These are phyloP conservation scores for Callyntrura guangdongensis DNA, from an alignment of 2,888 invertebrate genomes.

Conservation along the genomic window DNA sequence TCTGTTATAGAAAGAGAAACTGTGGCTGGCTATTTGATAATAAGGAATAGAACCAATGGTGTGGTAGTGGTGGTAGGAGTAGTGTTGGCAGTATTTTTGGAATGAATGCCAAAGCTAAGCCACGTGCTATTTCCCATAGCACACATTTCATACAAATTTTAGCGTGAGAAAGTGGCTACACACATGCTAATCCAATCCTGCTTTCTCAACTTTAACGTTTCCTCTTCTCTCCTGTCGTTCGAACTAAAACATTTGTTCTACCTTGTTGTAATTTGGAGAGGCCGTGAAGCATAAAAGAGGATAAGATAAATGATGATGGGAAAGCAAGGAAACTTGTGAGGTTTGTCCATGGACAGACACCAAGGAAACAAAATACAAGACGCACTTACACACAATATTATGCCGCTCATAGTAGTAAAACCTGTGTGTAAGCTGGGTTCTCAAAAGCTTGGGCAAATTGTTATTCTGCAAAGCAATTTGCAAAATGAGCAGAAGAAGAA, in stretches of 20 bases:
- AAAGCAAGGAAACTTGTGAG: background rate
- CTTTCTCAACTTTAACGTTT: slow-evolving; percentile 55
- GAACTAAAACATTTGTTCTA: slow-evolving; percentile 28
- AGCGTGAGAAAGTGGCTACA: slow-evolving; percentile 37
- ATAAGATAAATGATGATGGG: slow-evolving; percentile 48
- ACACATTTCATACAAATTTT: slow-evolving; percentile 56
- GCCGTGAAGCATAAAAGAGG: background rate
- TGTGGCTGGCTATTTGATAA: background rate
- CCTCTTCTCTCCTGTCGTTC: background rate
- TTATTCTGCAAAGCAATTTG: slow-evolving; percentile 26
- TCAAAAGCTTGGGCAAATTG: background rate
- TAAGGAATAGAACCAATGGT: background rate
- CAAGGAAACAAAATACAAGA: background rate
- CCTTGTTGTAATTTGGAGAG: slow-evolving; percentile 49
- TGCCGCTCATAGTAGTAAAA: background rate
- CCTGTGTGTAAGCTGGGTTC: background rate
- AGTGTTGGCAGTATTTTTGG: background rate
- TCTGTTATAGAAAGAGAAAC: background rate
- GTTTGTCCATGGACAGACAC: background rate
- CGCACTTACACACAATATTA: background rate
- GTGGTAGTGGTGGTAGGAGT: background rate
- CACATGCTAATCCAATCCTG: slow-evolving; percentile 55
- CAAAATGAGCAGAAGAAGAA: slow-evolving; percentile 35
- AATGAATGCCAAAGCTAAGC: slow-evolving; percentile 40
- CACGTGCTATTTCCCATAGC: slow-evolving; percentile 60